A percentile compares a stretch with the other conserved stretches of the same genome.
These are phyloP conservation scores for Meloidogyne floridensis DNA, from an alignment of 1,140 invertebrate genomes.

Conservation along the genomic window DNA sequence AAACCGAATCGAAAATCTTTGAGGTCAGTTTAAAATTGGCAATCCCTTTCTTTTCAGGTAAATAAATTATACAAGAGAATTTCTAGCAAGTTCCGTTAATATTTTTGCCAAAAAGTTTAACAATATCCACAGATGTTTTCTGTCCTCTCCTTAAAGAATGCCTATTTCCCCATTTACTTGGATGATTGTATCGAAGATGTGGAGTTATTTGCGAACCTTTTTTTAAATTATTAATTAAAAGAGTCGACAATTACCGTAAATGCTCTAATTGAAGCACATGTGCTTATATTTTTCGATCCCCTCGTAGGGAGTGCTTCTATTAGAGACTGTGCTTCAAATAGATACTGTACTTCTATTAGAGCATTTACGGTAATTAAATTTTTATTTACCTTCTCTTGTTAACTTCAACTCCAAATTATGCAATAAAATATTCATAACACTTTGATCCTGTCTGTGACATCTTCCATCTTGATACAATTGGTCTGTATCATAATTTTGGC, in stretches of 20 bases:
- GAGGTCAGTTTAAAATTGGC: too few species aligned
- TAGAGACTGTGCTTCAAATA: too few species aligned
- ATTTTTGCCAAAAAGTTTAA: not conserved
- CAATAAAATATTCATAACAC: conserved; percentile 7
- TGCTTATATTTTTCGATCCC: too few species aligned
- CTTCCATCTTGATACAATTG: not conserved
- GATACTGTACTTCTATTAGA: too few species aligned
- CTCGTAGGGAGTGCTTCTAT: too few species aligned
- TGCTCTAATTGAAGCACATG: too few species aligned
- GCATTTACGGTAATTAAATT: too few species aligned
- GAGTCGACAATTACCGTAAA: too few species aligned
- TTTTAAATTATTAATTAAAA: not conserved
- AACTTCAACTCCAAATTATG: conserved; percentile 10
- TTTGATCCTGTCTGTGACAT: not conserved
- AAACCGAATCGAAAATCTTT: too few species aligned
- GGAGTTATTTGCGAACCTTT: not conserved
- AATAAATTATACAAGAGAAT: too few species aligned
- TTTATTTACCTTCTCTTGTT: not conserved
- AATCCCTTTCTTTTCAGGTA: too few species aligned
- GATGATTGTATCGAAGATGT: not conserved
- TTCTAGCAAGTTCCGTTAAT: not conserved
- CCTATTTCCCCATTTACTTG: not conserved
- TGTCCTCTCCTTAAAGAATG: not conserved
- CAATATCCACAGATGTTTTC: not conserved
- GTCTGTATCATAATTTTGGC: not conserved